These are phyloP conservation scores for Automeris io DNA, from an alignment of 2,888 invertebrate genomes.

Conservation along the genomic window DNA sequence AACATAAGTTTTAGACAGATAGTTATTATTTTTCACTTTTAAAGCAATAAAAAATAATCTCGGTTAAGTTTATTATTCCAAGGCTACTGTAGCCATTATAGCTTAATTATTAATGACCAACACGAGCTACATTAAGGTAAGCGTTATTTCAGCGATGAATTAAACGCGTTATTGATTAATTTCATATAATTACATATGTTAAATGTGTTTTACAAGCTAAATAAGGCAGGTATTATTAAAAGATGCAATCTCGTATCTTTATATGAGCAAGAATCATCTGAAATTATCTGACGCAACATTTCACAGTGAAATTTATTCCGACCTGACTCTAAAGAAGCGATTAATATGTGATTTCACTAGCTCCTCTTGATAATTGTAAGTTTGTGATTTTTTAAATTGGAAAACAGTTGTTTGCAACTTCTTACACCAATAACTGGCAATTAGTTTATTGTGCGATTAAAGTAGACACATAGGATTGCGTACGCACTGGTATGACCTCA, in stretches of 20 bases:
- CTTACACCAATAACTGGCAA: conserved; percentile 41
- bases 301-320: conserved; percentile 28
- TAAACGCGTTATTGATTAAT: background rate
- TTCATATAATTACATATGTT: background rate
- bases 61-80: too few species aligned
- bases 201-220: background rate
- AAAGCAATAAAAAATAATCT: too few species aligned
- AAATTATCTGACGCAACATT: conserved; percentile 28
- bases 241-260: conserved; percentile 24
- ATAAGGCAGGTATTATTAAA: background rate
- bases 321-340: conserved; percentile 10
- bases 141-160: background rate
- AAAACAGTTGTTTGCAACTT: conserved; percentile 23
- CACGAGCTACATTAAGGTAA: too few species aligned
- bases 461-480: conserved; percentile 37
- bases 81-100: too few species aligned
- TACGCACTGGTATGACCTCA: conserved; percentile 41
- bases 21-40: too few species aligned
- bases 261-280: conserved; percentile 19
- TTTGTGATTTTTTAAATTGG: conserved; percentile 5
- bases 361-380: conserved; percentile 17
- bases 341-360: conserved; percentile 39
- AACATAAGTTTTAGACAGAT: too few species aligned
- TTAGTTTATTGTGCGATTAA: conserved; percentile 48
- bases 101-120: too few species aligned